phyloP scores from a whole-genome alignment of 2,888 invertebrate genomes.

The Calameuta idolon region DNA sequence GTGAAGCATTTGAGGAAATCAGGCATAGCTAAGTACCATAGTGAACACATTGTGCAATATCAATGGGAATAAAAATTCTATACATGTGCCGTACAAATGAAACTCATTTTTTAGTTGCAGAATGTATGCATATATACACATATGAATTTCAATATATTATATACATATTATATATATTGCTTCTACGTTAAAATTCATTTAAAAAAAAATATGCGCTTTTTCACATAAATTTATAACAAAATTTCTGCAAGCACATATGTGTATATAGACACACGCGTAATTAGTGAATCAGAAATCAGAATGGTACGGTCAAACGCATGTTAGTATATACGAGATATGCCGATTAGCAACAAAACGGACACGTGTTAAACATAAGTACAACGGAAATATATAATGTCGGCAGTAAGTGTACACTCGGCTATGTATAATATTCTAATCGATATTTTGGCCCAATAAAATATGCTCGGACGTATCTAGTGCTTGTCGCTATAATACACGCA shows the following conservation, averaged over 20 bases:
- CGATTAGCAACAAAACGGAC: constrained; percentile 59
- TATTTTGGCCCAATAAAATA: background rate
- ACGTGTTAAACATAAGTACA: constrained; percentile 61
- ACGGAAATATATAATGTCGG: constrained; percentile 62
- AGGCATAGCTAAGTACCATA: constrained; percentile 67
- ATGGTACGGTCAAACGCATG: constrained; percentile 21
- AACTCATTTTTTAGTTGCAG: constrained; percentile 69
- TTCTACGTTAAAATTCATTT: constrained; percentile 19
- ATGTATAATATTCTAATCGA: background rate
- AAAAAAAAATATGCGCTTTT: background rate
- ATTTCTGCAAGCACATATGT: background rate
- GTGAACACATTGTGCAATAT: constrained; percentile 67
- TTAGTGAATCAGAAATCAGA: constrained; percentile 6
- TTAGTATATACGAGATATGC: constrained; percentile 53
- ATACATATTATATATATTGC: background rate
- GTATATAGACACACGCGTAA: background rate
- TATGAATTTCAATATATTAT: constrained; percentile 8
- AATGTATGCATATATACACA: constrained; percentile 37
- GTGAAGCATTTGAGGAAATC: constrained; percentile 67
- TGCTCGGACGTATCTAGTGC: background rate
- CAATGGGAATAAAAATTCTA: constrained; percentile 68
- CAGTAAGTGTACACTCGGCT: constrained; percentile 64
- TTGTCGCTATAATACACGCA: background rate
- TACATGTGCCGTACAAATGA: constrained; percentile 75
- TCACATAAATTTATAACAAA: background rate